phyloP scores from a whole-genome alignment of 2,113 vertebrate genomes.

The Colistium nudipinnis region DNA sequence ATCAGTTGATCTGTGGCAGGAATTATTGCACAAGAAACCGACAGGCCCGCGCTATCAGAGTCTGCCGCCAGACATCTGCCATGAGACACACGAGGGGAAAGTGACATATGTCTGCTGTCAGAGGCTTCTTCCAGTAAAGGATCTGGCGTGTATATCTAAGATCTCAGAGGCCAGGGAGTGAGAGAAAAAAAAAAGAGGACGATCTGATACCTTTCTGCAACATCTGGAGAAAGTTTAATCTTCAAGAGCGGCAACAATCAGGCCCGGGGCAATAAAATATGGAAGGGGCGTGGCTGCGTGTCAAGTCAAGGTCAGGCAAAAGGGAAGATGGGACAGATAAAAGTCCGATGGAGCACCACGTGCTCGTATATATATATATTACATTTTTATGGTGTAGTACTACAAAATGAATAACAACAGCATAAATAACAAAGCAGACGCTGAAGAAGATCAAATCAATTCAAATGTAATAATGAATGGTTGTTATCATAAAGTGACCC shows the following conservation, averaged over 20 bases:
- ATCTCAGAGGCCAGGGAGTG: slow-evolving; percentile 39
- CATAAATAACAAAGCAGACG: background rate
- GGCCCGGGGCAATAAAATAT: slow-evolving; percentile 22
- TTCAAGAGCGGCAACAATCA: slow-evolving; percentile 36
- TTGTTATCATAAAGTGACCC: background rate
- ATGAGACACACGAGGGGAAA: slow-evolving; percentile 37
- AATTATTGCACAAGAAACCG: slow-evolving; percentile 63
- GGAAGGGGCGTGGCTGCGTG: slow-evolving; percentile 1
- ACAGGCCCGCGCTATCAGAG: slow-evolving; percentile 36
- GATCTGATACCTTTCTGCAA: slow-evolving; percentile 38
- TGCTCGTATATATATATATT: background rate
- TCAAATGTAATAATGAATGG: background rate
- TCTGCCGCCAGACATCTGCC: slow-evolving; percentile 33
- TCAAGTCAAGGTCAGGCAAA: slow-evolving; percentile 36
- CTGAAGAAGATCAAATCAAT: background rate
- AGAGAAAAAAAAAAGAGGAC: slow-evolving; percentile 15
- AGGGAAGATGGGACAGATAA: slow-evolving; percentile 24
- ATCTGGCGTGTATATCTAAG: slow-evolving; percentile 4
- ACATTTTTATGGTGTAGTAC: background rate
- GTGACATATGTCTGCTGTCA: slow-evolving; percentile 37
- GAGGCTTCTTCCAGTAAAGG: slow-evolving; percentile 19
- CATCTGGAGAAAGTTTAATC: slow-evolving; percentile 35
- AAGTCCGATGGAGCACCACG: background rate
- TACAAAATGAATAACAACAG: background rate
- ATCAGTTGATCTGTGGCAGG: slow-evolving; percentile 73